phyloP scores from a whole-genome alignment of 2,888 invertebrate species.

The Standfussiana lucernea region DNA sequence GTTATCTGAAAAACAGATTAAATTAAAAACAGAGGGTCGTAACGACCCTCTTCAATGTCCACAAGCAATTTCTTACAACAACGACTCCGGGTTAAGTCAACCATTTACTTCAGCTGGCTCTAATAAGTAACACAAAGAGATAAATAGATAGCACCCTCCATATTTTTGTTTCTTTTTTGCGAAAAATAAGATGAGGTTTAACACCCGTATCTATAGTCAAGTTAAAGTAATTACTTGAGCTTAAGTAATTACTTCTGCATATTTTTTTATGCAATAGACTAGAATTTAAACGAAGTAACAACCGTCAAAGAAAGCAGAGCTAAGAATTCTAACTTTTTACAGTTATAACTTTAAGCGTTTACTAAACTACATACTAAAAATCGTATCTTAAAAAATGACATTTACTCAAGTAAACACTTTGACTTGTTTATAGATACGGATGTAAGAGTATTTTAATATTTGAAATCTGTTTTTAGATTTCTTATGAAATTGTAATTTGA shows the following conservation, averaged over 20 bases:
- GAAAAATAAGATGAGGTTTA: not conserved
- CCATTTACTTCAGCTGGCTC: slow-evolving; percentile 63
- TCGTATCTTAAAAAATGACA: too few species aligned
- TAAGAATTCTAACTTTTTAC: too few species aligned
- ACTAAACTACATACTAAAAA: too few species aligned
- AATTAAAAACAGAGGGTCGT: slow-evolving; percentile 60
- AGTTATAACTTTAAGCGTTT: too few species aligned
- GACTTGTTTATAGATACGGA: too few species aligned
- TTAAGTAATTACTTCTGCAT: too few species aligned
- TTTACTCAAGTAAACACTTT: too few species aligned
- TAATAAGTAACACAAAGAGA: slow-evolving; percentile 57
- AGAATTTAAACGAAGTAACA: too few species aligned
- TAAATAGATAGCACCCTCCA: slow-evolving; percentile 40
- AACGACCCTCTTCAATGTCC: slow-evolving; percentile 63
- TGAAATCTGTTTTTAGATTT: not conserved
- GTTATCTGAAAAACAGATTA: slow-evolving; percentile 51
- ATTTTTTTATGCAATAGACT: too few species aligned
- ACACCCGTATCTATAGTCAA: too few species aligned
- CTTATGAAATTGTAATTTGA: not conserved
- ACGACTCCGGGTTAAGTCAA: slow-evolving; percentile 52
- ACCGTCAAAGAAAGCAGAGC: too few species aligned
- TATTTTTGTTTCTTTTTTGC: slow-evolving; percentile 23
- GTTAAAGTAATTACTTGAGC: too few species aligned
- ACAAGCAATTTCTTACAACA: slow-evolving; percentile 60
- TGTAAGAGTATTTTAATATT: not conserved